phyloP scores from a whole-genome alignment of 2,113 vertebrate genomes.

The Pholis gunnellus region DNA sequence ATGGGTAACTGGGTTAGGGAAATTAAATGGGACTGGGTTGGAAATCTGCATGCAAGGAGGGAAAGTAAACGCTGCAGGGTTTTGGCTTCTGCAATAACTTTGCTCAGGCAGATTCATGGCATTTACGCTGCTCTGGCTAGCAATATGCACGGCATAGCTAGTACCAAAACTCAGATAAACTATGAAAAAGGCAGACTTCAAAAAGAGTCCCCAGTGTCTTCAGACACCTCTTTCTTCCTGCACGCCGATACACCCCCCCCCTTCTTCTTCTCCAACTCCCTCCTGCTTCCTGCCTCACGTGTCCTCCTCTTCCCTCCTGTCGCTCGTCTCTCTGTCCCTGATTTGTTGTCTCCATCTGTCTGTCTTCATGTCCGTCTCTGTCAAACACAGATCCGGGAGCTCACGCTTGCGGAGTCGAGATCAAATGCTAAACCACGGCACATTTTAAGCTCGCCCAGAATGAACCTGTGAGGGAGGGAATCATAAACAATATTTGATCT shows the following conservation, averaged over 20 bases:
- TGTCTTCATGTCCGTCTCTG: constrained; percentile 57
- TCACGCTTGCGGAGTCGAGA: constrained; percentile 52
- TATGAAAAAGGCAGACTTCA: constrained; percentile 63
- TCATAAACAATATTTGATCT: constrained; percentile 79
- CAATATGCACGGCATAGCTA: constrained; percentile 24
- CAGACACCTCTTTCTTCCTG: constrained; percentile 42
- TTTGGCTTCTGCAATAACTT: constrained; percentile 56
- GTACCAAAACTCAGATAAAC: constrained; percentile 60
- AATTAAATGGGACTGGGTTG: constrained; percentile 61
- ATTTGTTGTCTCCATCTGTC: constrained; percentile 55
- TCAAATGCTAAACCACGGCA: constrained; percentile 67
- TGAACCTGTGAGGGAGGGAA: constrained; percentile 68
- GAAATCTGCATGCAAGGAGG: constrained; percentile 57
- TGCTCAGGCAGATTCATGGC: constrained; percentile 44
- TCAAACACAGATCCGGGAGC: constrained; percentile 64
- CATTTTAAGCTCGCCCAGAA: constrained; percentile 68
- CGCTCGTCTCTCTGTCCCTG: constrained; percentile 33
- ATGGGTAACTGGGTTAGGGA: constrained; percentile 71
- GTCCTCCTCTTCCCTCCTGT: constrained; percentile 17
- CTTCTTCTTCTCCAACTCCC: constrained; percentile 5
- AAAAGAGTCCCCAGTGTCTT: constrained; percentile 56
- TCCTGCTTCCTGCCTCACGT: background rate
- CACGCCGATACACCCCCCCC: constrained; percentile 31
- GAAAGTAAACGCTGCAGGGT: constrained; percentile 55
- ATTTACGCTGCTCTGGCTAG: constrained; percentile 53